Base-by-base conservation (phyloP, 2,113 vertebrate species). In the Pleuronectes platessa region DNA sequence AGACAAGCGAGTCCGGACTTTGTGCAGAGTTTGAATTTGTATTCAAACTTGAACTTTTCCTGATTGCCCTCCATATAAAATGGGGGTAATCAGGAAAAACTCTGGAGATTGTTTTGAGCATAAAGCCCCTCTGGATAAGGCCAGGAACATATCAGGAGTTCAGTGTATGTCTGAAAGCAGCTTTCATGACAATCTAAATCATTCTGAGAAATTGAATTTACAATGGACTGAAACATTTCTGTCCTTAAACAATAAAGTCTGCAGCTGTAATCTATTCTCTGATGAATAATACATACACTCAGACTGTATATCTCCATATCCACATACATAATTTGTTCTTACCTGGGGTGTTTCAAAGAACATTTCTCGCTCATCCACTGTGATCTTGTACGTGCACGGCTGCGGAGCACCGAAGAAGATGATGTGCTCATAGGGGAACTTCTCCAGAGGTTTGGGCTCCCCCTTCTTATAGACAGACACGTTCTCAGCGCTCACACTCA, bases 361-460 rank as follows among this genome's bases (percentile, higher is more conserved):
- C 96, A 98, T 96, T 90, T 98, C 96, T 76, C 96, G 93, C 79
- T 96, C 96, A n/a, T 97, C 97, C 90, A 97, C 96, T 0, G 95
- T 97, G 86, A 98, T 95, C 90, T 97, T 97, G 90, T 96, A 97
- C 59, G 96, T 96, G 90, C 95, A 96, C 68, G 95, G 90, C 73
- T 95, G 95, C 0, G 96, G 96, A 18, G 96, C 96, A 15, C 96
- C 96, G 0, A 97, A 97, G 92, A 96, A 97, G 68, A 97, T 87
- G 66, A 97, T 97, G 84, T 97, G 96, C 49, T 97, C 96, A 1
- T 97, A 97, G 2, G 94, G 95, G 86, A 97, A 97, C 5, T 95
- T 96, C 89, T 97, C 96, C 76, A 97, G 89, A 1, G 96, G 95
- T 54, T 96, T 96, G 20, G 96, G 92, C 31, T 97, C 96, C 17